Conservation (phyloP, 2,888 invertebrate genomes). For the Meteorus cinctellus region DNA sequence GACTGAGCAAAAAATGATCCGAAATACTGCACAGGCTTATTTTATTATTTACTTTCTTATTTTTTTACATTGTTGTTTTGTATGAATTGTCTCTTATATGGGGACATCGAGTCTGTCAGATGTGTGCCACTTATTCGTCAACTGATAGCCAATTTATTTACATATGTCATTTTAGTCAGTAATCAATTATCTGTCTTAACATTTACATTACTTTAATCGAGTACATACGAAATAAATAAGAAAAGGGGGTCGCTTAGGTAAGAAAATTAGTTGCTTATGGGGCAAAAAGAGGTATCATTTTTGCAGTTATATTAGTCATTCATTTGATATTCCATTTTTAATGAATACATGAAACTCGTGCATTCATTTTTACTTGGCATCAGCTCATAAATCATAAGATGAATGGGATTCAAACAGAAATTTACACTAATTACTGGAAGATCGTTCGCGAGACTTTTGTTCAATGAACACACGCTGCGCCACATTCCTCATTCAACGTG, state of each 20-base stretch:
- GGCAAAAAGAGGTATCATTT: constrained; percentile 32
- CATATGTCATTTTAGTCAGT: neutral
- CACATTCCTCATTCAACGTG: constrained; percentile 37
- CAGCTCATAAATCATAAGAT: neutral
- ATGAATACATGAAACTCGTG: neutral
- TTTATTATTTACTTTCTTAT: constrained; percentile 5
- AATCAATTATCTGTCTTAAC: constrained; percentile 13
- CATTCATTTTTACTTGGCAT: neutral
- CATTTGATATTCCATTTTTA: constrained; percentile 36
- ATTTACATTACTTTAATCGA: constrained; percentile 26
- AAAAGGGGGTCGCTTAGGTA: constrained; percentile 28
- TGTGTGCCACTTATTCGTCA: neutral
- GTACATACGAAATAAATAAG: constrained; percentile 15
- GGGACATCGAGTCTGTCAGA: neutral
- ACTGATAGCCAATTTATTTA: constrained; percentile 8
- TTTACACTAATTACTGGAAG: neutral
- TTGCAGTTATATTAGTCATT: constrained; percentile 48
- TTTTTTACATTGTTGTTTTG: neutral
- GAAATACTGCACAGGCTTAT: constrained; percentile 29
- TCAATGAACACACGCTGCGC: constrained; percentile 10
- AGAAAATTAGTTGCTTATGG: constrained; percentile 39
- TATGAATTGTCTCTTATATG: constrained; percentile 2
- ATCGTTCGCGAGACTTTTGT: constrained; percentile 18
- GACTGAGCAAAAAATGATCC: constrained; percentile 46
- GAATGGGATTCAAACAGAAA: neutral